Conservation (phyloP, 2,113 vertebrate genomes). For the Gallinago undulata region DNA sequence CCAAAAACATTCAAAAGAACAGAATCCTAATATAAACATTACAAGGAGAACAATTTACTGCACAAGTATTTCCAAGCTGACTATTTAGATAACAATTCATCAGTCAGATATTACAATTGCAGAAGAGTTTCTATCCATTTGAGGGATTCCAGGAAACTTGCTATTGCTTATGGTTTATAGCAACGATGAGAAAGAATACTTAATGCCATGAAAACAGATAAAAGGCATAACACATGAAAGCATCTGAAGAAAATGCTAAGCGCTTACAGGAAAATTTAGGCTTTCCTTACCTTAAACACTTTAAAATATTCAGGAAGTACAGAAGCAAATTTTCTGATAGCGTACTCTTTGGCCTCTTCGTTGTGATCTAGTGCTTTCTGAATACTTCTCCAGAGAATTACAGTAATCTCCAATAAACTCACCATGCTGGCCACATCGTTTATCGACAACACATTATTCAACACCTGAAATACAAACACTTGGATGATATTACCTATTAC, state of each 20-base stretch:
- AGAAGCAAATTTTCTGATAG: constrained; percentile 83
- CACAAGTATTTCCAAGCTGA: background rate
- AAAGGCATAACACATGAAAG: background rate
- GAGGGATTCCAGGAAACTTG: background rate
- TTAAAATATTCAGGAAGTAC: constrained; percentile 88
- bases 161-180: background rate
- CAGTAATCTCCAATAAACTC: constrained; percentile 86
- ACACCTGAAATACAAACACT: constrained; percentile 69
- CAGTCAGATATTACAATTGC: background rate
- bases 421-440: constrained; percentile 80
- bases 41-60: background rate
- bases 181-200: background rate
- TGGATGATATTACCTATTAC: background rate
- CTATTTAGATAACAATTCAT: background rate
- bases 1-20: background rate
- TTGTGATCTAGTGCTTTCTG: constrained; percentile 82
- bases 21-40: background rate
- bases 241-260: background rate
- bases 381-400: constrained; percentile 93
- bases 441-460: constrained; percentile 74
- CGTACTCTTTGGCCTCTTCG: constrained; percentile 81
- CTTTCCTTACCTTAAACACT: constrained; percentile 83
- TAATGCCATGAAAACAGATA: background rate
- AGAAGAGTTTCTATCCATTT: background rate
- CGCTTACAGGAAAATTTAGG: background rate